A percentile compares a stretch with the other conserved stretches of the same genome.
Conservation (phyloP, 2,888 invertebrate species). For the Caenorhabditis sp. region DNA sequence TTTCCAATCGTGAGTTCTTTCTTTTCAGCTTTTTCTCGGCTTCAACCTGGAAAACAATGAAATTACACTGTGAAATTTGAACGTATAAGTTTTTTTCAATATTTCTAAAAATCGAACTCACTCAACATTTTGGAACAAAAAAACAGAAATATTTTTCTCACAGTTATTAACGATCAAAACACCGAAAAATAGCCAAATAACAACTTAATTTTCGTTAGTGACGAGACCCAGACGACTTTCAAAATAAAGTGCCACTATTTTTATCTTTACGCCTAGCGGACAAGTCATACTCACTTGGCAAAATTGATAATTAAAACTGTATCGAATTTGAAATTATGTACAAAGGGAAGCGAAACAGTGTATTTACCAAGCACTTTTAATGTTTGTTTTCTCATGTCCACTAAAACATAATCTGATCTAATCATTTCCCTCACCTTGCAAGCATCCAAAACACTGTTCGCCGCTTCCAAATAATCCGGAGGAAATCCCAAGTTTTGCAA, state of each 20-base stretch:
- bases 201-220: too few species aligned
- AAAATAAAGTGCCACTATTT: too few species aligned
- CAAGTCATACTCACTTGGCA: too few species aligned
- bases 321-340: neutral
- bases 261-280: too few species aligned
- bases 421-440: slow-evolving; percentile 80
- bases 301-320: neutral
- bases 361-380: slow-evolving; percentile 1
- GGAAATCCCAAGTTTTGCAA: slow-evolving; percentile 86
- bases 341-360: neutral
- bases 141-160: too few species aligned
- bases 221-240: too few species aligned
- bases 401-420: slow-evolving; percentile 74
- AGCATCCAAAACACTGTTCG: slow-evolving; percentile 90
- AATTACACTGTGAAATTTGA: too few species aligned
- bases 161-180: too few species aligned
- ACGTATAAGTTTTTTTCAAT: too few species aligned
- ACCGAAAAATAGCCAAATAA: neutral
- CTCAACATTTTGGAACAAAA: neutral
- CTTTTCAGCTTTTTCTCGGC: slow-evolving; percentile 83
- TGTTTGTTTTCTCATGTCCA: slow-evolving; percentile 77
- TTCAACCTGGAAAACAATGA: slow-evolving; percentile 73
- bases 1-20: slow-evolving; percentile 93
- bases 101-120: too few species aligned
- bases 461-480: slow-evolving; percentile 83